Evolutionary conservation across 2,113 vertebrate species (phyloP).

Genomic region (Phrynosoma platyrhinos): DNA sequence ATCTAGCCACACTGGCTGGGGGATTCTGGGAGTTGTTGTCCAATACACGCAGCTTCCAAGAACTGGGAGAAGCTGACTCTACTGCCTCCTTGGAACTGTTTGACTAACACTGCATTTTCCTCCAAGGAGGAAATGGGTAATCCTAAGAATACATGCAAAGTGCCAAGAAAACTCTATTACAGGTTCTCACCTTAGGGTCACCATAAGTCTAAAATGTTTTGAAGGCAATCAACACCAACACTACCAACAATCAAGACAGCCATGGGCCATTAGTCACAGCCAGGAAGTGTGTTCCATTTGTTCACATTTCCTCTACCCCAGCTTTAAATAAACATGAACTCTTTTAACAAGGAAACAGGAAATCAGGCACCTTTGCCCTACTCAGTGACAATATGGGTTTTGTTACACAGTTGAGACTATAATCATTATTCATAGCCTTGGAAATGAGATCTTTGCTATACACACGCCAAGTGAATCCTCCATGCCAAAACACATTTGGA

Average conservation of each 20-base stretch:
- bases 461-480: neutral
- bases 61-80: neutral
- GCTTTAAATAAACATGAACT: neutral
- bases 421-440: neutral
- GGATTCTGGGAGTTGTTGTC: too few relatives aligned
- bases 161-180: slow-evolving; percentile 2
- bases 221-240: too few relatives aligned
- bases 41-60: too few relatives aligned
- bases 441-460: slow-evolving; percentile 1
- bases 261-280: slow-evolving; percentile 11
- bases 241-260: neutral
- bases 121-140: neutral
- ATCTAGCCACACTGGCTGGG: too few relatives aligned
- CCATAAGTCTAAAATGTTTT: too few relatives aligned
- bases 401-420: neutral
- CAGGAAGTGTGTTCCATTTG: slow-evolving; percentile 4
- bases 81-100: neutral
- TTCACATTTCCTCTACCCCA: neutral
- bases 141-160: slow-evolving; percentile 4
- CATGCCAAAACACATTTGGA: slow-evolving; percentile 10
- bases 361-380: neutral
- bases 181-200: too few relatives aligned
- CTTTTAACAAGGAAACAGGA: neutral
- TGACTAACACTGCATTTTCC: neutral
- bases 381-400: neutral